phyloP scores from a whole-genome alignment of 2,797 vertebrate genomes.

The Lepus townsendii region DNA sequence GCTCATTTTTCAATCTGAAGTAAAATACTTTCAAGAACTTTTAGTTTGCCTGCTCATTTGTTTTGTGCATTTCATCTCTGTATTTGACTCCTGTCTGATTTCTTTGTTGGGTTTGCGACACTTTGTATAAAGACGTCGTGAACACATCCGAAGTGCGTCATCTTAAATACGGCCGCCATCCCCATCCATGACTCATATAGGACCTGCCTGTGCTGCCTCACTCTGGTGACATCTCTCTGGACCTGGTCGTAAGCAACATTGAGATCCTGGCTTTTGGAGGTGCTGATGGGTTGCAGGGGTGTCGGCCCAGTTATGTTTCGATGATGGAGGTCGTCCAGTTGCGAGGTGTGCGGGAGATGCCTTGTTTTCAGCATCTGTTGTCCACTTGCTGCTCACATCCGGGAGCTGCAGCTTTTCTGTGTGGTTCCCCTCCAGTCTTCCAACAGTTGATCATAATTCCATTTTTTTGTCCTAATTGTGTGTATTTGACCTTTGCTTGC shows the following conservation, averaged over 20 bases:
- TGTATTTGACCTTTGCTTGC: slow-evolving; percentile 17
- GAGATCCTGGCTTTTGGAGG: not conserved
- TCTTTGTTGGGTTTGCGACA: slow-evolving; percentile 87
- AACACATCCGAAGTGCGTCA: slow-evolving; percentile 87
- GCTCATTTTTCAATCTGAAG: slow-evolving; percentile 91
- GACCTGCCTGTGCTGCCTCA: slow-evolving; percentile 22
- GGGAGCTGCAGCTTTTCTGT: not conserved
- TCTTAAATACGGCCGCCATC: slow-evolving; percentile 83
- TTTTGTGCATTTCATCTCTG: slow-evolving; percentile 90
- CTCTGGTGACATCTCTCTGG: not conserved
- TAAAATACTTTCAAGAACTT: slow-evolving; percentile 90
- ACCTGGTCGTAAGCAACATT: not conserved
- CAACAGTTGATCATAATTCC: not conserved
- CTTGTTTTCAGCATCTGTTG: not conserved
- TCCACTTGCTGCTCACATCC: not conserved
- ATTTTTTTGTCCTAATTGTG: not conserved
- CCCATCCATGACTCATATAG: slow-evolving; percentile 73
- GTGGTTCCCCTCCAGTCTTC: not conserved
- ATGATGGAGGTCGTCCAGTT: not conserved
- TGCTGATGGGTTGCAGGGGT: not conserved
- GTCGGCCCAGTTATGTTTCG: not conserved
- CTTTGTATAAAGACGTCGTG: slow-evolving; percentile 88
- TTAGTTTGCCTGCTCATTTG: slow-evolving; percentile 91
- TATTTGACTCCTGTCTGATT: slow-evolving; percentile 88
- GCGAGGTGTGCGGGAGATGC: not conserved